Base-by-base conservation (phyloP, 2,113 vertebrate species). In the Poeciliopsis retropinna region DNA sequence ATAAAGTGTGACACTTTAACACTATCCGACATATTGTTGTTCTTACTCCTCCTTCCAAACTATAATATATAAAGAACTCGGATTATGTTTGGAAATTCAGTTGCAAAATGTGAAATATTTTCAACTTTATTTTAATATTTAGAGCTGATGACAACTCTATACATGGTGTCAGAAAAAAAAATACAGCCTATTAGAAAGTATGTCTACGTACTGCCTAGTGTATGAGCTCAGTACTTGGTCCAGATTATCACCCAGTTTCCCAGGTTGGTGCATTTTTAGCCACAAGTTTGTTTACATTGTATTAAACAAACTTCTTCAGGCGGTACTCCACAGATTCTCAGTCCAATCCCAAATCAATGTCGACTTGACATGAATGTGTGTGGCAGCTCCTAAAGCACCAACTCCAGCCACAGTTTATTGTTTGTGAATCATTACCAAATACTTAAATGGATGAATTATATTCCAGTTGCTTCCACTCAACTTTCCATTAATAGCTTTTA, bases 1-100 rank as follows among this genome's bases (percentile, higher is more conserved):
- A 91, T 88, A 90, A 91, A 92, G 77, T 81, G 75, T 76, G 68
- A 82, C 57, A 27, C 10, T 76, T 51, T 28, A 79, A 80, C 70
- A 82, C 32, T 41, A 61, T 67, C 6, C 8, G 44, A 2, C 28
- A 41, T 22, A 3, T 62, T 3, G 34, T 72, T 13, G n/a, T 32
- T 31, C 70, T 67, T 29, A 69, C 44, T 84, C 75, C 67, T 63
- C 17, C 54, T 44, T 61, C 60, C 17, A 75, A 61, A 13, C 61
- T 19, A 5, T 12, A 64, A 34, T 13, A 11, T 4, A 25, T 54
- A 6, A 57, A 57, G 5, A 47, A 19, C 15, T 19, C 15, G 1
- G 44, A 4, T 47, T 47, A 15, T 17, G 15, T 47, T 47, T 47
- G 51, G 51, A 0, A 57, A n/a, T n/a, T 57, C 7, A 57, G 51